Conservation (phyloP, 2,113 vertebrate species). For the Pardalotus punctatus region DNA sequence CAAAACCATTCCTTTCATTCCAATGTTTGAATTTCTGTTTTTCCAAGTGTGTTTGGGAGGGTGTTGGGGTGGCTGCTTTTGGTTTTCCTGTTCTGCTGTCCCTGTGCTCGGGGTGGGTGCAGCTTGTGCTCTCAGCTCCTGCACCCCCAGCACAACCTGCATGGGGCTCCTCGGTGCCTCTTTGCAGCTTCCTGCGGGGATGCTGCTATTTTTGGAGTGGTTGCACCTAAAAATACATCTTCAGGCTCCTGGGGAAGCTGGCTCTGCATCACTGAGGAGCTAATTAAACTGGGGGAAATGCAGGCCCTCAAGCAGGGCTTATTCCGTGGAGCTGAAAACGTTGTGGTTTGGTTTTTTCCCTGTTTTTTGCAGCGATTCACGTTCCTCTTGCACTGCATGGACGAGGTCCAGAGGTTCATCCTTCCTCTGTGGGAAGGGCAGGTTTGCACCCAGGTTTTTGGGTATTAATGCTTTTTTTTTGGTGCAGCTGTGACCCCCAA, state of each 20-base stretch:
- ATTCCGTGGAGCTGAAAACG: background rate
- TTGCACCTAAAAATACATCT: constrained; percentile 46
- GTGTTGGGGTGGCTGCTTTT: background rate
- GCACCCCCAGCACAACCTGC: background rate
- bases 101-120: background rate
- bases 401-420: background rate
- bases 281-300: background rate
- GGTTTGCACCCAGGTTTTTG: background rate
- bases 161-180: background rate
- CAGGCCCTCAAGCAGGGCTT: background rate
- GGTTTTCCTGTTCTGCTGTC: background rate
- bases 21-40: accelerated
- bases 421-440: background rate
- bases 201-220: background rate
- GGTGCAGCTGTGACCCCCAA: background rate
- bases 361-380: accelerated
- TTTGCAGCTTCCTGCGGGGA: background rate
- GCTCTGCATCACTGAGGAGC: background rate
- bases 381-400: accelerated
- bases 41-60: background rate
- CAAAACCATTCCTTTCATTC: accelerated
- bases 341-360: background rate
- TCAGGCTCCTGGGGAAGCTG: background rate
- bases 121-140: accelerated
- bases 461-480: background rate